These are phyloP conservation scores for Astyanax mexicanus DNA, from an alignment of 2,797 vertebrate species.

Conservation along the genomic window DNA sequence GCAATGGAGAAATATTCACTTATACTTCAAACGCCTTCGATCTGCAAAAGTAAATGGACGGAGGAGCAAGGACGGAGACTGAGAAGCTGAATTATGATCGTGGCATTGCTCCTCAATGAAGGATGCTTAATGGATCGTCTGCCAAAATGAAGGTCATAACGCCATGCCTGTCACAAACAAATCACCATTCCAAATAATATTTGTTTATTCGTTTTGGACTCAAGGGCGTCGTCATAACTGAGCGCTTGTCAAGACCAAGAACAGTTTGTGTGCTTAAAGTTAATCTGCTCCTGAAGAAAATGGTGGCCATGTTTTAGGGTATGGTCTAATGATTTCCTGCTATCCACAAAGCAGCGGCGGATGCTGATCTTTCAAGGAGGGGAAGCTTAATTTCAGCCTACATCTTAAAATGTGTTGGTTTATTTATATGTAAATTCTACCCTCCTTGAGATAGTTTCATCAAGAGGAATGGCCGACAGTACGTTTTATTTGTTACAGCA, in stretches of 20 bases:
- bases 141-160: conserved; percentile 18
- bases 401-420: no score
- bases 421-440: no score
- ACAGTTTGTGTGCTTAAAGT: neutral
- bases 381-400: no score
- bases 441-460: no score
- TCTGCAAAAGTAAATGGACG: neutral
- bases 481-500: no score
- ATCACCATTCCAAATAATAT: conserved; percentile 10
- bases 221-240: neutral
- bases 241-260: neutral
- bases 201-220: conserved; percentile 16
- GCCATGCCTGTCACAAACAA: neutral
- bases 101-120: conserved; percentile 4
- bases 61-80: conserved; percentile 19
- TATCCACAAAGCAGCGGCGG: no score
- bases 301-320: neutral
- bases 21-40: neutral
- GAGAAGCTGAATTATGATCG: conserved; percentile 15
- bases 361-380: no score
- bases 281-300: neutral
- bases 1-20: neutral
- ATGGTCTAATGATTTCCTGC: no score
- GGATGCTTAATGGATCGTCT: conserved; percentile 10
- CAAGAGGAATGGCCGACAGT: no score